Conservation (phyloP, 1,140 invertebrate species). For the Homarus americanus region DNA sequence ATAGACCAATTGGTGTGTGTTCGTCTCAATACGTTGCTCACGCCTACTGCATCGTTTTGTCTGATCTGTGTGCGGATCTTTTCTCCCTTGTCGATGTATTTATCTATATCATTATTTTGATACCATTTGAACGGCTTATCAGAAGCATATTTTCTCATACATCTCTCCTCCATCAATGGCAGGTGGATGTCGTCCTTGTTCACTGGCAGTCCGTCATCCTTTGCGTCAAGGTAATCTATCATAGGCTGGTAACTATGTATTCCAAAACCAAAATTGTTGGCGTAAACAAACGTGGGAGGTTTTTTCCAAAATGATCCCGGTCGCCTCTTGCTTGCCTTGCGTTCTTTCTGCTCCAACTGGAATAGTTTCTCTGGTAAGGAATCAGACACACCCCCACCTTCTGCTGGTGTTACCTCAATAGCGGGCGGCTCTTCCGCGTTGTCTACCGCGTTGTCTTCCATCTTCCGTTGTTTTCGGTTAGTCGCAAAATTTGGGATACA, state of each 20-base stretch:
- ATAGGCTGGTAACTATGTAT: conserved; percentile 90
- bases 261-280: conserved; percentile 88
- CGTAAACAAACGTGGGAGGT: conserved; percentile 85
- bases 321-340: conserved; percentile 75
- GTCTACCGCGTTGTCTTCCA: conserved; percentile 28
- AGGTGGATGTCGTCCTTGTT: conserved; percentile 81
- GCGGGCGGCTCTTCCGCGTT: conserved; percentile 9
- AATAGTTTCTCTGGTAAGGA: conserved; percentile 7
- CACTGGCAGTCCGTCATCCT: conserved; percentile 78
- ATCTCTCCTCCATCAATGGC: conserved; percentile 86
- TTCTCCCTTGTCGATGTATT: conserved; percentile 70
- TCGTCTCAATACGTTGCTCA: conserved; percentile 69
- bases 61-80: conserved; percentile 73
- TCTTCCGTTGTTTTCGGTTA: neutral
- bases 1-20: conserved; percentile 75
- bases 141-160: conserved; percentile 81
- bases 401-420: neutral
- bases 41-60: conserved; percentile 69
- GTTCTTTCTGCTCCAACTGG: conserved; percentile 50
- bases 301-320: conserved; percentile 75
- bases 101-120: conserved; percentile 71
- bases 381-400: neutral
- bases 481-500: neutral
- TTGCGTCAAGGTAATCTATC: conserved; percentile 87
- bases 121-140: conserved; percentile 74